Evolutionary conservation across 2,888 invertebrate genomes (phyloP).

Genomic region (Esperia sulphurella): DNA sequence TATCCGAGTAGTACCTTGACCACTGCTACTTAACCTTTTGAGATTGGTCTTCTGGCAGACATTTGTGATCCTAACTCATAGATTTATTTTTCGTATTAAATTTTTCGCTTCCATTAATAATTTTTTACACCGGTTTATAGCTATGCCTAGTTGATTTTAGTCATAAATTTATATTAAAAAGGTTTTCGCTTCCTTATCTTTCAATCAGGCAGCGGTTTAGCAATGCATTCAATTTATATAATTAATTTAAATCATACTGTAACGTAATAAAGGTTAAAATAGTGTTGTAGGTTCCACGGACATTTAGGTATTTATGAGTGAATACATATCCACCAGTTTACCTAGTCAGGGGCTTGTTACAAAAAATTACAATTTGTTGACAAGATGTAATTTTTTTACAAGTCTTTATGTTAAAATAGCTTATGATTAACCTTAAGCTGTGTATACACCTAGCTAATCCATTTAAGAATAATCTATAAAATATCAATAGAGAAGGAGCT

Average conservation of each 20-base stretch:
- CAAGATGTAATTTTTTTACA: constrained; percentile 7
- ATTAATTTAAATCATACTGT: constrained; percentile 19
- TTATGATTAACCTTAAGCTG: constrained; percentile 14
- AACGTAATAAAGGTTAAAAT: constrained; percentile 28
- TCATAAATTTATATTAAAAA: no score
- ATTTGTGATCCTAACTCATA: no score
- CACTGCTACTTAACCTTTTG: no score
- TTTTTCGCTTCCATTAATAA: no score
- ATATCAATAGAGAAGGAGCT: no score
- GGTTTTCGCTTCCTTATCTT: background rate
- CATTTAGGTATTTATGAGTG: constrained; percentile 36
- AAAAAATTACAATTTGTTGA: background rate
- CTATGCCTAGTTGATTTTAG: no score
- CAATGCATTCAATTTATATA: constrained; percentile 18
- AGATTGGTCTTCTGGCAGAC: no score
- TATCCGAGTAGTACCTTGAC: no score
- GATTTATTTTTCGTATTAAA: no score
- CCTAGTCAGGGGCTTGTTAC: constrained; percentile 9
- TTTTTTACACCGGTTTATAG: no score
- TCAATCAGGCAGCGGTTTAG: background rate
- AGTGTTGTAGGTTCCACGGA: constrained; percentile 33
- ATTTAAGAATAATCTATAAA: background rate
- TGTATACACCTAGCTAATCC: constrained; percentile 9
- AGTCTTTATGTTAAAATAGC: constrained; percentile 12
- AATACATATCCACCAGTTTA: constrained; percentile 59